A percentile compares a stretch with the other conserved stretches of the same genome.
These are phyloP conservation scores for Leptinotarsa haldemani DNA, from an alignment of 2,888 invertebrate species.

Conservation along the genomic window DNA sequence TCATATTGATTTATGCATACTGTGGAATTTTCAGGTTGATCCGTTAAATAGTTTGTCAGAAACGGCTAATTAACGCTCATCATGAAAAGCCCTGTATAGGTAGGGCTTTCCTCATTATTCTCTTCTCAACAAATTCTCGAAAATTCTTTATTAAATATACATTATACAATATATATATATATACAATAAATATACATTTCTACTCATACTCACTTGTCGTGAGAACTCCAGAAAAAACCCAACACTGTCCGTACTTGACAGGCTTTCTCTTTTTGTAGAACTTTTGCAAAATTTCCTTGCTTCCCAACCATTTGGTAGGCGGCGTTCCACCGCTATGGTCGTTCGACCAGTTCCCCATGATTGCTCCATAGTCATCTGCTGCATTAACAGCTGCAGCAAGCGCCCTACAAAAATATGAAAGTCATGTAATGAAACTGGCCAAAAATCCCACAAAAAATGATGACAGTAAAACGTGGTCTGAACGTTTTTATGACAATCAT, in stretches of 20 bases:
- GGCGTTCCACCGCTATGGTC: conserved; percentile 87
- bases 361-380: conserved; percentile 88
- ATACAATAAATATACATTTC: no score
- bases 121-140: no score
- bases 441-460: background rate
- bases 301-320: conserved; percentile 92
- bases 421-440: background rate
- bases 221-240: conserved; percentile 93
- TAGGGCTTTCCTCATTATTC: no score
- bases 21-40: no score
- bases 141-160: no score
- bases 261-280: conserved; percentile 86
- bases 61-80: no score
- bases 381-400: conserved; percentile 90
- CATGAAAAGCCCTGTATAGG: no score
- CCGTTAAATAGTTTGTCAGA: no score
- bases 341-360: conserved; percentile 90
- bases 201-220: conserved; percentile 76
- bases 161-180: no score
- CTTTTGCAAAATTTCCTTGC: conserved; percentile 85
- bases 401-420: conserved; percentile 69
- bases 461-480: no score
- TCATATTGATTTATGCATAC: no score
- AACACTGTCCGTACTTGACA: conserved; percentile 94
- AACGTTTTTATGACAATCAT: no score